Percentiles rank a stretch among this genome's conserved stretches.
These are phyloP conservation scores for Littorina saxatilis DNA, from an alignment of 1,140 invertebrate species.

Conservation along the genomic window DNA sequence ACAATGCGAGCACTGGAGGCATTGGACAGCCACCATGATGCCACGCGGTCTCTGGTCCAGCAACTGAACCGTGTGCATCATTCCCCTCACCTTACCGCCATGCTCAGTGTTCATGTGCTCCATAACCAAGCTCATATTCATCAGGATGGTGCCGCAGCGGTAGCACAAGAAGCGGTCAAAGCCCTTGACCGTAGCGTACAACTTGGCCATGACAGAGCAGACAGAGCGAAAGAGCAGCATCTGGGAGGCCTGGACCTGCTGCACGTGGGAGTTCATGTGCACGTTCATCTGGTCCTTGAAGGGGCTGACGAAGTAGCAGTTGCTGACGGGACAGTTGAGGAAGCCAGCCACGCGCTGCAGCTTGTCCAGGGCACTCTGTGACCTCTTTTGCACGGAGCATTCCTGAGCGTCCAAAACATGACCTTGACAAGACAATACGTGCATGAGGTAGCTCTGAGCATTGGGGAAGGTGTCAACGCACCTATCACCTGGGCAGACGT, in stretches of 20 bases:
- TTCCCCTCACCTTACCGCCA: not conserved
- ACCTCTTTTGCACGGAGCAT: not conserved
- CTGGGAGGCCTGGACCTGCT: not conserved
- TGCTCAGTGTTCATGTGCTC: not conserved
- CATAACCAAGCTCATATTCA: not conserved
- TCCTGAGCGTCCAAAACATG: not conserved
- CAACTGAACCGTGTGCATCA: not conserved
- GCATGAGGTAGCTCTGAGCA: not conserved
- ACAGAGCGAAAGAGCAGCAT: constrained; percentile 8
- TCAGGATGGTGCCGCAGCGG: constrained; percentile 19
- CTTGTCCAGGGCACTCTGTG: not conserved
- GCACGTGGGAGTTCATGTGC: not conserved
- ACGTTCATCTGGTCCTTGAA: not conserved
- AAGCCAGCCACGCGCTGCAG: not conserved
- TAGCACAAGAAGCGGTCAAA: constrained; percentile 15
- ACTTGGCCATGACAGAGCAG: constrained; percentile 18
- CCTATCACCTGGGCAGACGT: not conserved
- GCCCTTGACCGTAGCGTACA: not conserved
- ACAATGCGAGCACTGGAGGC: not conserved
- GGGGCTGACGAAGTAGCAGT: not conserved
- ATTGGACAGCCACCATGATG: constrained; percentile 16
- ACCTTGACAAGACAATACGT: not conserved
- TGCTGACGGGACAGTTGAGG: not conserved
- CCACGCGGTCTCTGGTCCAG: not conserved
- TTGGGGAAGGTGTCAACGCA: not conserved